Base-by-base conservation (phyloP, 2,113 vertebrate genomes). In the Gambusia affinis region DNA sequence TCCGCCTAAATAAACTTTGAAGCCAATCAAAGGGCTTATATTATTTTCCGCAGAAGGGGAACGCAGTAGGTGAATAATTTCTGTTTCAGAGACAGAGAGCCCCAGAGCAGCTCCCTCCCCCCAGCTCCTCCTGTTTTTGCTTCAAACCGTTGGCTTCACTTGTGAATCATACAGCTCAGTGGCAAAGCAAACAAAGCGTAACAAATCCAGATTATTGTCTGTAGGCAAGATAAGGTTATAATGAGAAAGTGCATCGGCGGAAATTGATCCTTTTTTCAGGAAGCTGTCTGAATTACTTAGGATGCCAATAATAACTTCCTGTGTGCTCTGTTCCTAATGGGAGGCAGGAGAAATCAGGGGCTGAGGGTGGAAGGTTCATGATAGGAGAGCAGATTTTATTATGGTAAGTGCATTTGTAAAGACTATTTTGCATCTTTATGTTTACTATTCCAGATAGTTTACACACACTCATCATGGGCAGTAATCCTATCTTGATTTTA, bases 161-260 rank as follows among this genome's bases (percentile, higher is more conserved):
- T 71, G 42, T 86, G 91, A 93, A 88, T 90, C 92, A 92, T 90
- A 88, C 85, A 88, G 88, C 91, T 92, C 87, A 86, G 88, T 51
- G 75, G 89, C 75, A 85, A 89, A 91, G 91, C 91, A 93, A 93
- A 93, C 93, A 93, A 91, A 92, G 92, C 92, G 91, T 91, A 88
- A 92, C 92, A 93, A 93, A 93, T 93, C 90, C 93, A 91, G 92
- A 94, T 92, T 89, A 93, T 91, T 91, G 92, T 93, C 91, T 92
- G 89, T 79, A 86, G 89, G 89, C 76, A 85, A 85, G 92, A 92
- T 92, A 92, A 92, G 91, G 91, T 91, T 89, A 90, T 92, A 93
- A 93, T 92, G 91, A 93, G 90, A 92, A 93, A 93, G 88, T 90
- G 92, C 89, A 88, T 89, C 81, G 67, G 69, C 89, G 92, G 92